phyloP scores from a whole-genome alignment of 2,888 invertebrate genomes.

The Nomada ruficornis region DNA sequence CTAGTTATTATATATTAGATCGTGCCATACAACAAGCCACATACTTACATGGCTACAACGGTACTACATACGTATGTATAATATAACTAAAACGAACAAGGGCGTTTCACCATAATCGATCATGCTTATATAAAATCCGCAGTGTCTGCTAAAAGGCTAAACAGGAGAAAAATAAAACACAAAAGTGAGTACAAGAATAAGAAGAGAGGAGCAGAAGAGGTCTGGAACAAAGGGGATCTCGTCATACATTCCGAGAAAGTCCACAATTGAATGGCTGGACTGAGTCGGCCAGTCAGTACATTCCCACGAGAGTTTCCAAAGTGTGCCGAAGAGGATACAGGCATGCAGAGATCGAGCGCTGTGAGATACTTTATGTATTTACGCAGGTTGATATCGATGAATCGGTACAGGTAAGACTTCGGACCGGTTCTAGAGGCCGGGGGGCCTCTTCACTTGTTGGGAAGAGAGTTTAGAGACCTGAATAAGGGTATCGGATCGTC shows the following conservation, averaged over 20 bases:
- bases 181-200: not conserved
- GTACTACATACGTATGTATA: no score
- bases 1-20: not conserved
- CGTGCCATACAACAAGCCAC: not conserved
- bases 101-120: not conserved
- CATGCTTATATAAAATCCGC: not conserved
- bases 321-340: slow-evolving; percentile 41
- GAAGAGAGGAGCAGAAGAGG: not conserved
- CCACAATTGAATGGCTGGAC: slow-evolving; percentile 24
- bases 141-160: not conserved
- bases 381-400: slow-evolving; percentile 63
- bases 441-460: slow-evolving; percentile 14
- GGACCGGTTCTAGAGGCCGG: slow-evolving; percentile 61
- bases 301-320: slow-evolving; percentile 47
- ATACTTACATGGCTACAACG: no score
- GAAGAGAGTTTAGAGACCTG: slow-evolving; percentile 59
- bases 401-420: slow-evolving; percentile 54
- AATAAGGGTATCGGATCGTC: slow-evolving; percentile 49
- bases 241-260: slow-evolving; percentile 39
- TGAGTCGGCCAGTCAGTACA: slow-evolving; percentile 30
- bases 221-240: slow-evolving; percentile 5
- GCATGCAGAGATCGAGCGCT: slow-evolving; percentile 20
- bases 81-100: not conserved
- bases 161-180: no score
- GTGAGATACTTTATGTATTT: slow-evolving; percentile 44